Base-by-base conservation (phyloP, 2,797 vertebrate genomes). In the Percopsis omiscomaycus region DNA sequence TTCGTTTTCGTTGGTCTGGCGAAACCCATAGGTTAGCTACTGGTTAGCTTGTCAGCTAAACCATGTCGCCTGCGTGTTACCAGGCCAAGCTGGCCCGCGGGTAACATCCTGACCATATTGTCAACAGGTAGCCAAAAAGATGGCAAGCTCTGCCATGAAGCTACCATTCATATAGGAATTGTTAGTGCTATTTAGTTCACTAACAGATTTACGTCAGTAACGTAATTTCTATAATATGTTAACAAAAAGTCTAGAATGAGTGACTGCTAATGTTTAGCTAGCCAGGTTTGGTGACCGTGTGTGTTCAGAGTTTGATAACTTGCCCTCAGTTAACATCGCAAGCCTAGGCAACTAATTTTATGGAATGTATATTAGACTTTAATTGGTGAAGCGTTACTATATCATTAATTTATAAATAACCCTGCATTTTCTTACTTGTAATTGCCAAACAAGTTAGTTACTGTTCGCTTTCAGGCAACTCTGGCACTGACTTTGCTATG, bases 381-480 rank as follows among this genome's bases (percentile, higher is more conserved):
- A 37, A 37, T 37, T 37, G 32, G 5, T 37, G 32, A 37, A n/a
- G 10, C 46, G 12, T 48, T 48, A n/a, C 14, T 12, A 54, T 4
- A 12, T 54, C 4, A 12, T 14, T 10, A 2, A 29, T 29, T 22
- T 5, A 5, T 29, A 29, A 30, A 54, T 54, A 28, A 6, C 8
- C 22, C 16, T 29, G 13, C 2, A 12, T 70, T 66, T 55, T 11
- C 46, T 52, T 44, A 5, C 29, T 11, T 48, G 32, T 11, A 1
- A 9, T 32, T 37, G 50, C 48, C 66, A 64, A 71, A 61, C 64
- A 64, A 74, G 64, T 15, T 9, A 9, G 71, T 58, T 68, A 58
- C 66, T 81, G 77, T 74, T 78, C 45, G 73, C 66, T 22, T 46
- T 37, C 46, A 64, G 71, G 70, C 54, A 67, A 55, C 47, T n/a